phyloP scores from a whole-genome alignment of 2,888 invertebrate species.

The Pammene fasciana region DNA sequence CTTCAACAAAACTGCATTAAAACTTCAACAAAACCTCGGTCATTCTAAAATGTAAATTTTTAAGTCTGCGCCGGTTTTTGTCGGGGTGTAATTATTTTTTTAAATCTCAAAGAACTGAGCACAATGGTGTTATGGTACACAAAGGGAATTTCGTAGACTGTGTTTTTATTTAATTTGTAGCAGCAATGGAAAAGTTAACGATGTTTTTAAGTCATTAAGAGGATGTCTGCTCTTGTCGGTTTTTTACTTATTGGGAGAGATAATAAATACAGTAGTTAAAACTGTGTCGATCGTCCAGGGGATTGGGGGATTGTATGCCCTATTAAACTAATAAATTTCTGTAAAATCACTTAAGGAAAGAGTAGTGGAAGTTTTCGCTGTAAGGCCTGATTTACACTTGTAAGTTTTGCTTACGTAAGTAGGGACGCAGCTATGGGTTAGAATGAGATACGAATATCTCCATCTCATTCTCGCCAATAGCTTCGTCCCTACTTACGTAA shows the following conservation, averaged over 20 bases:
- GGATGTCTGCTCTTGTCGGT: neutral
- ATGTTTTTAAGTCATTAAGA: conserved; percentile 9
- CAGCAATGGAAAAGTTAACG: neutral
- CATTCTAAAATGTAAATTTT: conserved; percentile 16
- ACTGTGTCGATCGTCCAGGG: too few relatives aligned
- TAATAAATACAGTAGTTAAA: too few relatives aligned
- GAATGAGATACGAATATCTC: too few relatives aligned
- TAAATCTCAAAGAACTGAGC: conserved; percentile 10
- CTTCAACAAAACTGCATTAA: conserved; percentile 9
- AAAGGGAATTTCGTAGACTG: neutral
- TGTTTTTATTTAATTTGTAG: conserved; percentile 18
- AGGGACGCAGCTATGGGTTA: too few relatives aligned
- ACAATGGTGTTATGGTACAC: conserved; percentile 9
- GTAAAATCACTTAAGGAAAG: too few relatives aligned
- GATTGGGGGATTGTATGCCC: too few relatives aligned
- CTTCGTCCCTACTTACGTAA: too few relatives aligned
- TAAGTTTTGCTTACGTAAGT: too few relatives aligned
- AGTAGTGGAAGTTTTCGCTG: too few relatives aligned
- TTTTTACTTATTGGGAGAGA: neutral
- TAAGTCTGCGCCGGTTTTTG: neutral
- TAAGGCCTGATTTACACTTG: too few relatives aligned
- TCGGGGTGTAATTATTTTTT: conserved; percentile 20
- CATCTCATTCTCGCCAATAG: too few relatives aligned
- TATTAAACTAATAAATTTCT: too few relatives aligned
- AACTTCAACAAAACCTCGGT: neutral